Conservation (phyloP, 2,888 invertebrate genomes). For the Mystacides longicornis region DNA sequence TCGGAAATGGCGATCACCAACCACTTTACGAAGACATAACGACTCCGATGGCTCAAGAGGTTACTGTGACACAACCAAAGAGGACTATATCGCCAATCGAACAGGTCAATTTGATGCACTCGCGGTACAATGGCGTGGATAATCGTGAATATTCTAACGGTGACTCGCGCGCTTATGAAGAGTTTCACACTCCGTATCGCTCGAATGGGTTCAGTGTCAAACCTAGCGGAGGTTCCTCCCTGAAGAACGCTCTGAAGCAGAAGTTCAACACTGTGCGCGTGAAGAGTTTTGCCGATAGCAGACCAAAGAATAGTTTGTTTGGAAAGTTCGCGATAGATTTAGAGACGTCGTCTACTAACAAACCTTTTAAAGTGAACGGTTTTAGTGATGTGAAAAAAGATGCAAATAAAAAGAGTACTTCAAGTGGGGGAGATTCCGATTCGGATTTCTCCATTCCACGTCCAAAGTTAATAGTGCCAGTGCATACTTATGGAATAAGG, state of each 20-base stretch:
- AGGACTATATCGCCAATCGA: constrained; percentile 47
- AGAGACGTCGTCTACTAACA: not conserved
- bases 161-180: constrained; percentile 6
- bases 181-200: constrained; percentile 5
- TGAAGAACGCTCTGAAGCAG: constrained; percentile 8
- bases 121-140: constrained; percentile 10
- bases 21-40: constrained; percentile 34
- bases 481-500: constrained; percentile 77
- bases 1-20: constrained; percentile 32
- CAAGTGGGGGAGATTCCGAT: constrained; percentile 47
- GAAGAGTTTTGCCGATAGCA: constrained; percentile 12
- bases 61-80: constrained; percentile 48
- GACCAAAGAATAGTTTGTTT: constrained; percentile 32
- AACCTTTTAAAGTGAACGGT: constrained; percentile 2
- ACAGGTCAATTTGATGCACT: constrained; percentile 46
- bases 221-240: not conserved
- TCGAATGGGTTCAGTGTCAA: constrained; percentile 11
- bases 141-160: constrained; percentile 8
- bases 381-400: constrained; percentile 8
- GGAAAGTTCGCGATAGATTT: not conserved
- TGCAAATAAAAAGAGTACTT: constrained; percentile 36
- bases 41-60: constrained; percentile 27
- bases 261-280: constrained; percentile 24
- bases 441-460: constrained; percentile 76
- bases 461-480: constrained; percentile 79